Conservation (phyloP, 2,888 invertebrate genomes). For the Eubasilissa splendida region DNA sequence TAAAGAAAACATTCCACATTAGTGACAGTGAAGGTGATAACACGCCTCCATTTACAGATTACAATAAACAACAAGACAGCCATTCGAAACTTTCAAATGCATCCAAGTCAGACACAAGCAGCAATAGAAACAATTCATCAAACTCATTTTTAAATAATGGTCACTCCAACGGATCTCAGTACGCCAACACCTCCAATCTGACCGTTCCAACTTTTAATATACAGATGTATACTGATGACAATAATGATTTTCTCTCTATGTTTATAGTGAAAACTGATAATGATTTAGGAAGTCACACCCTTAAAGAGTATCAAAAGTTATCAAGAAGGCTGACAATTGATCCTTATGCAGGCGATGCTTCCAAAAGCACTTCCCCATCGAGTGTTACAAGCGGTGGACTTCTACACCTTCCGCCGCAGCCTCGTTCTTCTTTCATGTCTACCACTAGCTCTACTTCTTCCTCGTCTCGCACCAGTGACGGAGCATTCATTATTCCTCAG, state of each 20-base stretch:
- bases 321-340: conserved; percentile 70
- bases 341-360: conserved; percentile 69
- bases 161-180: conserved; percentile 65
- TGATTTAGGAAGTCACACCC: conserved; percentile 70
- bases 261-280: conserved; percentile 69
- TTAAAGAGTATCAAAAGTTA: conserved; percentile 69
- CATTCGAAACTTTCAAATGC: conserved; percentile 62
- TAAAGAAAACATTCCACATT: conserved; percentile 46
- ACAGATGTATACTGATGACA: conserved; percentile 68
- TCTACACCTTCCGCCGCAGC: conserved; percentile 48
- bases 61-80: conserved; percentile 63
- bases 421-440: conserved; percentile 68
- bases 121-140: conserved; percentile 61
- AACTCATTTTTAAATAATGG: conserved; percentile 71
- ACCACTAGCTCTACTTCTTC: conserved; percentile 66
- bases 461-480: conserved; percentile 68
- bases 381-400: conserved; percentile 67
- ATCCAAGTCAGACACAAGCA: conserved; percentile 51
- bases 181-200: conserved; percentile 64
- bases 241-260: conserved; percentile 69
- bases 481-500: conserved; percentile 70
- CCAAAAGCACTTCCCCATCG: conserved; percentile 68
- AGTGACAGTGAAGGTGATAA: conserved; percentile 63
- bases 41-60: conserved; percentile 64
- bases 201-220: conserved; percentile 66